Evolutionary conservation across 2,888 invertebrate genomes (phyloP).

Genomic region (Alsophila aescularia): DNA sequence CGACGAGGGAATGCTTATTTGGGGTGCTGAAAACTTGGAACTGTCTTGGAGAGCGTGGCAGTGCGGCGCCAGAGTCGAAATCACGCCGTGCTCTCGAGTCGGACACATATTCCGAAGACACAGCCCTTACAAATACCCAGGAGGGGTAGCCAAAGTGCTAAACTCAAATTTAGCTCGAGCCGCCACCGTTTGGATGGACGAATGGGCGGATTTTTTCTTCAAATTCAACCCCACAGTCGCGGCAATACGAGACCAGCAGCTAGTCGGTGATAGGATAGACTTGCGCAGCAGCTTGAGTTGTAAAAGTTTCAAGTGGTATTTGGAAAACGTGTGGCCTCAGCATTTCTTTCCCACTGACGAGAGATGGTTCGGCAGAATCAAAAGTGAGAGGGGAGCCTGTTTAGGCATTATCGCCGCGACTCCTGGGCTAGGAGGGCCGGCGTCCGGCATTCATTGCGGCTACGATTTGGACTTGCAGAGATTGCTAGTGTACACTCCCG

Average conservation of each 20-base stretch:
- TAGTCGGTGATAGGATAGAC: conserved; percentile 86
- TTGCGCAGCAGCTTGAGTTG: conserved; percentile 90
- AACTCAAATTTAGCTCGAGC: conserved; percentile 96
- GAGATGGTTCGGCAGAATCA: conserved; percentile 95
- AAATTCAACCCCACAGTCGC: conserved; percentile 91
- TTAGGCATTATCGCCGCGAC: conserved; percentile 74
- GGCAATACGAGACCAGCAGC: conserved; percentile 83
- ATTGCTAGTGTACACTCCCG: conserved; percentile 88
- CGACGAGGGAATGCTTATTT: conserved; percentile 91
- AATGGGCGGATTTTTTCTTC: conserved; percentile 96
- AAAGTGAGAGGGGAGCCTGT: conserved; percentile 74
- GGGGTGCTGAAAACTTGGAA: conserved; percentile 99
- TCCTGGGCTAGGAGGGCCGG: conserved; percentile 89
- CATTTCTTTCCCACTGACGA: conserved; percentile 96
- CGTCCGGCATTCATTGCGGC: conserved; percentile 87
- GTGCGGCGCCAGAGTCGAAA: conserved; percentile 95
- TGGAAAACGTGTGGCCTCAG: conserved; percentile 97
- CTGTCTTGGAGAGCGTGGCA: conserved; percentile 98
- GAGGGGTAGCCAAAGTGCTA: conserved; percentile 94
- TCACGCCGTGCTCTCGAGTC: conserved; percentile 96
- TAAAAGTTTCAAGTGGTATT: conserved; percentile 96
- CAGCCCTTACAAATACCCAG: conserved; percentile 97
- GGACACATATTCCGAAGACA: conserved; percentile 96
- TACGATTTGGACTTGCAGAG: conserved; percentile 85
- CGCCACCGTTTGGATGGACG: conserved; percentile 99